Evolutionary conservation across 35 echinoderm and acorn worm species (phyloP).

Genomic region (Patiria miniata): DNA sequence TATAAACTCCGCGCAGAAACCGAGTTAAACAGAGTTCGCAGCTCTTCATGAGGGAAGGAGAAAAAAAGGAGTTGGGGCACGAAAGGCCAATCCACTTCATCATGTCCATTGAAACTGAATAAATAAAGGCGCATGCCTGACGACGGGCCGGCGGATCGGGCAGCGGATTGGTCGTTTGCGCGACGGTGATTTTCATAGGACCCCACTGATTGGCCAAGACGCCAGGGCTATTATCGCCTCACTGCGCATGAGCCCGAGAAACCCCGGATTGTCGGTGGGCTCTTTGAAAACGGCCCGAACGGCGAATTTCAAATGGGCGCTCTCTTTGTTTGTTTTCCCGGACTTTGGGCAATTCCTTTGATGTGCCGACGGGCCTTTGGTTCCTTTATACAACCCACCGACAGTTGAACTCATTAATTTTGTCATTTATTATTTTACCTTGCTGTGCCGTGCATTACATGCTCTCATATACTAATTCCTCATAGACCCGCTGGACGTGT

Average conservation of each 20-base stretch:
- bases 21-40: background rate
- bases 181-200: conserved; percentile 9
- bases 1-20: background rate
- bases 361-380: conserved; percentile 42
- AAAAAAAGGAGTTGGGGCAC: background rate
- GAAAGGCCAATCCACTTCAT: conserved; percentile 21
- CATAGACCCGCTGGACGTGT: background rate
- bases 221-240: conserved; percentile 14
- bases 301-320: conserved; percentile 27
- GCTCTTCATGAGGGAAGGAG: background rate
- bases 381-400: conserved; percentile 48
- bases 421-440: conserved; percentile 61
- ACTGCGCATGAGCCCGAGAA: conserved; percentile 19
- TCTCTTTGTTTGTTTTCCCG: conserved; percentile 58
- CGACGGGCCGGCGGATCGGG: background rate
- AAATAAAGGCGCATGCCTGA: conserved; percentile 26
- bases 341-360: conserved; percentile 53
- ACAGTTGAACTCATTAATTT: conserved; percentile 55
- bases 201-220: conserved; percentile 2
- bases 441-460: conserved; percentile 30
- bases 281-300: conserved; percentile 17
- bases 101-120: conserved; percentile 25
- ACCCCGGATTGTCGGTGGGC: conserved; percentile 22
- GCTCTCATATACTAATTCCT: conserved; percentile 25
- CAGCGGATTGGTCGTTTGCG: background rate